phyloP scores from a whole-genome alignment of 2,797 vertebrate genomes.

The Aselliscus stoliczkanus region DNA sequence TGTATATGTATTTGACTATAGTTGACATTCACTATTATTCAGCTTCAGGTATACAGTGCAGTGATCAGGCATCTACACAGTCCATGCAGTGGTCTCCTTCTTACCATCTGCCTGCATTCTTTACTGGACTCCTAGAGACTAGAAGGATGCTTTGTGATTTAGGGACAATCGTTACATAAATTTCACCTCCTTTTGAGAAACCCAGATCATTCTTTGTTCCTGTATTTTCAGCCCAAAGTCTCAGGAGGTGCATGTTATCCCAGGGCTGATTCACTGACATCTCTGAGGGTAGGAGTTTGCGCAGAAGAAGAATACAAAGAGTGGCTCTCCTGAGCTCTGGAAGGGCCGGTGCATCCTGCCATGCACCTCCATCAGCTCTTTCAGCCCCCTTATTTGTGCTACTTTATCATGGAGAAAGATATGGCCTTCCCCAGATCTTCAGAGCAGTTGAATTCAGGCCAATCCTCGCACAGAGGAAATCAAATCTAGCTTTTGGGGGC shows the following conservation, averaged over 20 bases:
- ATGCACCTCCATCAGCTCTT: background rate
- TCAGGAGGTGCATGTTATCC: background rate
- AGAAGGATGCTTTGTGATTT: background rate
- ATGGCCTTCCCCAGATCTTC: background rate
- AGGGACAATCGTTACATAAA: background rate
- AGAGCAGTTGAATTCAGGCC: background rate
- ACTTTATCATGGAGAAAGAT: background rate
- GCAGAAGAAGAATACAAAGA: background rate
- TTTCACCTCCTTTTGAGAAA: background rate
- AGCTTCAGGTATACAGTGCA: too few species aligned
- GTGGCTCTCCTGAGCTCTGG: background rate
- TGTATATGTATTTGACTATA: too few species aligned
- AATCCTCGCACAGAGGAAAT: background rate
- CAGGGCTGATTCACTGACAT: background rate
- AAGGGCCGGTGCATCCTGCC: background rate
- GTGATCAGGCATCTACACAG: too few species aligned
- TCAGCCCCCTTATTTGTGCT: background rate
- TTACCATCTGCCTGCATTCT: background rate
- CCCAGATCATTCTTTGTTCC: background rate
- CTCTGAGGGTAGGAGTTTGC: background rate
- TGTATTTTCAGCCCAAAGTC: background rate
- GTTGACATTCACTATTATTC: too few species aligned
- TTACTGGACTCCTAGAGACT: background rate
- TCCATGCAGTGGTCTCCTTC: too few species aligned
- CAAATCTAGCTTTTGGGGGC: background rate